Evolutionary conservation across 2,888 invertebrate genomes (phyloP).

Genomic region (Cordilura impudica): DNA sequence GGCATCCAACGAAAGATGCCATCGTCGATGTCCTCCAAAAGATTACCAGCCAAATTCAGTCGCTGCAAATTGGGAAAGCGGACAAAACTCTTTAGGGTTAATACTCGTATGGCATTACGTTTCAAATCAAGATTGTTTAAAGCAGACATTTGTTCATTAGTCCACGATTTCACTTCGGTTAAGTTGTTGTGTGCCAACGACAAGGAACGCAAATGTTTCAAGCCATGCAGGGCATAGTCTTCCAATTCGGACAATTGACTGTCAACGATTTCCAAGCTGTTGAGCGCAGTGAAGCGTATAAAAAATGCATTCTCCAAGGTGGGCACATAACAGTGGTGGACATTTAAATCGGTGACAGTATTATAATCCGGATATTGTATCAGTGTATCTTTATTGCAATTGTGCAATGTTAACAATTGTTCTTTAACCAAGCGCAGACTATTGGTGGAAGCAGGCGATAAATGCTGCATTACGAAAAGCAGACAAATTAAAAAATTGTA

Average conservation of each 20-base stretch:
- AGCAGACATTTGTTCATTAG: conserved; percentile 69
- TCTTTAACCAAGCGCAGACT: neutral
- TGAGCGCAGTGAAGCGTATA: conserved; percentile 67
- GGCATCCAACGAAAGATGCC: conserved; percentile 69
- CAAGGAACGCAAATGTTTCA: conserved; percentile 69
- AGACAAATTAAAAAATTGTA: neutral
- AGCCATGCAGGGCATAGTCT: conserved; percentile 73
- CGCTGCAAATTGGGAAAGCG: conserved; percentile 74
- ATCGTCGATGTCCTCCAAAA: conserved; percentile 69
- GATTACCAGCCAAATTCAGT: conserved; percentile 73
- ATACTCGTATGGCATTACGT: conserved; percentile 68
- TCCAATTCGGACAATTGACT: conserved; percentile 68
- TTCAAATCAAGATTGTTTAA: conserved; percentile 72
- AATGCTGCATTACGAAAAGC: neutral
- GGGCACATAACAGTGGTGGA: conserved; percentile 69
- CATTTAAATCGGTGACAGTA: conserved; percentile 64
- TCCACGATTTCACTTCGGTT: conserved; percentile 72
- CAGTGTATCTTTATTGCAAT: conserved; percentile 50
- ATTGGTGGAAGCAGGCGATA: neutral
- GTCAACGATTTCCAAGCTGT: conserved; percentile 70
- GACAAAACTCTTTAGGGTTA: conserved; percentile 68
- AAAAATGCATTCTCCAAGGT: conserved; percentile 73
- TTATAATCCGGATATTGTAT: conserved; percentile 48
- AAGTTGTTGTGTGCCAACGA: conserved; percentile 74
- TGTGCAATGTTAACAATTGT: conserved; percentile 16